These are phyloP conservation scores for Mandrillus leucophaeus DNA, from an alignment of 2,113 vertebrate species.

Conservation along the genomic window DNA sequence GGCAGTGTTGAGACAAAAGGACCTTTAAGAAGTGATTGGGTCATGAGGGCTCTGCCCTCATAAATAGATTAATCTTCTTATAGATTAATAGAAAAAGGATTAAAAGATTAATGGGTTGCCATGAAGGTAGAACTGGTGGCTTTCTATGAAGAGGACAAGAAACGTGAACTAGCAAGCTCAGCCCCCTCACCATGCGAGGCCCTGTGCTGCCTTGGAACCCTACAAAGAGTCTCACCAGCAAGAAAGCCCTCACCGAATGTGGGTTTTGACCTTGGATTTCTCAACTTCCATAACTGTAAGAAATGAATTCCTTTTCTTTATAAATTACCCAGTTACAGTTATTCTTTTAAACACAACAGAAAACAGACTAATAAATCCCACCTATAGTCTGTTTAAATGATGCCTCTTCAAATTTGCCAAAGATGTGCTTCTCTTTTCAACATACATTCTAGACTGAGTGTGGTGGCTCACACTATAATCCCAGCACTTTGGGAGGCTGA, in stretches of 20 bases:
- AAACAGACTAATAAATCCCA: background rate
- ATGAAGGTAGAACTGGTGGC: background rate
- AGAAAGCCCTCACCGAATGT: background rate
- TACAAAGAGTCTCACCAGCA: background rate
- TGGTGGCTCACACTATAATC: too few relatives aligned
- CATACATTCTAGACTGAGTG: too few relatives aligned
- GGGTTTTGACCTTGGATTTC: background rate
- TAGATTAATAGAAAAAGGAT: background rate
- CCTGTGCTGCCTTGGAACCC: background rate
- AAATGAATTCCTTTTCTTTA: background rate
- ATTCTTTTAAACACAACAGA: background rate
- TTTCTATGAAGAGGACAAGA: background rate
- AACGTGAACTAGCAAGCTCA: background rate
- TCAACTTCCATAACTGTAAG: background rate
- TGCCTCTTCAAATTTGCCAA: background rate
- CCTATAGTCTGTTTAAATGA: background rate
- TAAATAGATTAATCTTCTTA: background rate
- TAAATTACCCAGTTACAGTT: background rate
- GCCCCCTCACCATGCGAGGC: background rate
- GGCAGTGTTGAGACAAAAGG: background rate
- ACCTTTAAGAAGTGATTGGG: background rate
- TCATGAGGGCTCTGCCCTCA: background rate
- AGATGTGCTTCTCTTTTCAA: background rate
- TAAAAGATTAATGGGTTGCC: background rate
- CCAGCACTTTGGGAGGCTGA: too few relatives aligned